These are phyloP conservation scores for Eupithecia vulgata DNA, from an alignment of 2,888 invertebrate species.

Conservation along the genomic window DNA sequence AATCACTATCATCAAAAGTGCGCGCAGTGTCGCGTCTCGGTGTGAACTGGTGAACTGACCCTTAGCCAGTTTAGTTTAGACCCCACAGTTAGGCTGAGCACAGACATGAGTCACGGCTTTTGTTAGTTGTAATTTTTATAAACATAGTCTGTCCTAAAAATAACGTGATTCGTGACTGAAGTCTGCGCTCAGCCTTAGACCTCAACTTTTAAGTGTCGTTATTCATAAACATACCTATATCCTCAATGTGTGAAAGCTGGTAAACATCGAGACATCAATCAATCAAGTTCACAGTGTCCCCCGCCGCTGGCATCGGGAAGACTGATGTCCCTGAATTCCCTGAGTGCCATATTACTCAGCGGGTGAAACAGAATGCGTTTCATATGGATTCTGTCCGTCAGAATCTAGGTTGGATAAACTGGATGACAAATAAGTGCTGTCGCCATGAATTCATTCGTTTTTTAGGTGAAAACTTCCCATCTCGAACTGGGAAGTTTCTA, in stretches of 20 bases:
- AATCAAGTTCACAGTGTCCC: slow-evolving; percentile 42
- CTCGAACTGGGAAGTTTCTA: neutral
- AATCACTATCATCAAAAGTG: too few species aligned
- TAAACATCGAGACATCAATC: slow-evolving; percentile 43
- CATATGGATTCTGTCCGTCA: slow-evolving; percentile 12
- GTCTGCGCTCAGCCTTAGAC: neutral
- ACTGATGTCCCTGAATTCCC: slow-evolving; percentile 40
- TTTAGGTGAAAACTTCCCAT: neutral
- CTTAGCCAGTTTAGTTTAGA: too few species aligned
- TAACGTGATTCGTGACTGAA: too few species aligned
- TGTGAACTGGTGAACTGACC: too few species aligned
- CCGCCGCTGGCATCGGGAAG: slow-evolving; percentile 36
- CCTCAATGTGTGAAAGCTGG: neutral
- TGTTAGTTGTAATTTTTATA: too few species aligned
- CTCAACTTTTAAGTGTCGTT: neutral
- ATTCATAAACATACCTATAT: neutral
- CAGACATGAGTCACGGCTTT: too few species aligned
- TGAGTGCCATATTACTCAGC: slow-evolving; percentile 31
- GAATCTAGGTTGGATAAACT: neutral
- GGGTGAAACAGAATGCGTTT: slow-evolving; percentile 30
- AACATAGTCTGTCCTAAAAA: too few species aligned
- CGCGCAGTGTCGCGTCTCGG: too few species aligned
- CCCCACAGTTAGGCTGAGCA: too few species aligned
- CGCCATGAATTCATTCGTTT: neutral
- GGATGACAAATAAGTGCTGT: neutral